Evolutionary conservation across 2,888 invertebrate genomes (phyloP).

Genomic region (Noctua pronuba): DNA sequence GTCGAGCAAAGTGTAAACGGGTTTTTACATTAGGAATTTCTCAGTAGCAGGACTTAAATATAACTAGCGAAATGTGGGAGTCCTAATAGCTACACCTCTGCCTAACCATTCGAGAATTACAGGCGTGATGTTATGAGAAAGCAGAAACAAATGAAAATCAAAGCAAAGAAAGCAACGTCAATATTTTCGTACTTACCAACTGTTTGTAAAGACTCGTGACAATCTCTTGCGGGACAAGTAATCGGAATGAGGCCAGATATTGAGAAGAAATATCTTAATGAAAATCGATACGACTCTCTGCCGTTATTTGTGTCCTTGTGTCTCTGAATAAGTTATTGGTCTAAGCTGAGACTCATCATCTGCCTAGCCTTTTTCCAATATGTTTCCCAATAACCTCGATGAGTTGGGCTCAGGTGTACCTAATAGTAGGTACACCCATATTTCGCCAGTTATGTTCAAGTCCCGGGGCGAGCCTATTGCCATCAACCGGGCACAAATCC

Average conservation of each 20-base stretch:
- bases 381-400: no score
- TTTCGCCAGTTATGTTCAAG: no score
- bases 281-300: constrained; percentile 51
- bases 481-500: no score
- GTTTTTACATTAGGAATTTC: background rate
- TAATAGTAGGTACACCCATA: no score
- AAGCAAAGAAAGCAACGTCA: background rate
- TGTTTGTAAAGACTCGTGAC: constrained; percentile 38
- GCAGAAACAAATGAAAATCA: constrained; percentile 15
- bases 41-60: background rate
- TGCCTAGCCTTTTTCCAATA: no score
- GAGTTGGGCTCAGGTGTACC: no score
- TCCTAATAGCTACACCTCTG: no score
- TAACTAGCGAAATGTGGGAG: background rate
- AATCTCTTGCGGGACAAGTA: constrained; percentile 42
- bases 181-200: constrained; percentile 25
- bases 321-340: constrained; percentile 39
- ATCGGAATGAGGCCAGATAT: constrained; percentile 57
- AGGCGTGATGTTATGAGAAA: constrained; percentile 5
- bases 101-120: background rate
- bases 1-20: background rate
- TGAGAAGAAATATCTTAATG: constrained; percentile 48
- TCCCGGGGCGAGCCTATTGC: no score
- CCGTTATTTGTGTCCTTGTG: constrained; percentile 43
- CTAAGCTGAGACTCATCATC: background rate